Percentiles rank a stretch among this genome's conserved stretches.
phyloP scores from a whole-genome alignment of 2,113 vertebrate genomes.

The Tetrax tetrax region DNA sequence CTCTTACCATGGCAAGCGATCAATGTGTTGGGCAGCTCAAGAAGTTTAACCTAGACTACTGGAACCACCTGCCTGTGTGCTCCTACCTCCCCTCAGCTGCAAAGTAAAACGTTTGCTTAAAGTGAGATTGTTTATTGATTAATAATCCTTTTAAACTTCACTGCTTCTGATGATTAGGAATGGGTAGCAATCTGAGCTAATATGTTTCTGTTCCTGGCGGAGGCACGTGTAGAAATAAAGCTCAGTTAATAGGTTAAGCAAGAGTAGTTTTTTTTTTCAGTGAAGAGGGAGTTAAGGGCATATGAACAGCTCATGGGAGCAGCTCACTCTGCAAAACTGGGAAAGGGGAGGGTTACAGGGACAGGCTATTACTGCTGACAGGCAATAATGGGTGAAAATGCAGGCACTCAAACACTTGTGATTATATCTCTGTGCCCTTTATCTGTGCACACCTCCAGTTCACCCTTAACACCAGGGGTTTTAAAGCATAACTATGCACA shows the following conservation, averaged over 20 bases:
- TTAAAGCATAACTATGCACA: not conserved
- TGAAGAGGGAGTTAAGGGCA: not conserved
- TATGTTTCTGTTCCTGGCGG: not conserved
- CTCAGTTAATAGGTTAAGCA: not conserved
- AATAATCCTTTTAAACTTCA: slow-evolving; percentile 21
- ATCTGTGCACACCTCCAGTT: not conserved
- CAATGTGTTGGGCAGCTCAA: not conserved
- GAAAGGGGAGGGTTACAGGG: not conserved
- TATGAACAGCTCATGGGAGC: not conserved
- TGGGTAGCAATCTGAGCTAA: not conserved
- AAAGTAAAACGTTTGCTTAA: not conserved
- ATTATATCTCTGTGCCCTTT: not conserved
- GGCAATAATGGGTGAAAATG: slow-evolving; percentile 13
- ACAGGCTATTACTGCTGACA: not conserved
- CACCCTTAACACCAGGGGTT: not conserved
- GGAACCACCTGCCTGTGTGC: not conserved
- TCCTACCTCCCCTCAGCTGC: not conserved
- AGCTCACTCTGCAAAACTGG: not conserved
- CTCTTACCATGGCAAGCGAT: not conserved
- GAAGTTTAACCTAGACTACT: not conserved
- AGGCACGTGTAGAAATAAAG: not conserved
- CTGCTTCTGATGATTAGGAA: not conserved
- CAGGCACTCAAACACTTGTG: not conserved
- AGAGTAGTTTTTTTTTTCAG: not conserved
- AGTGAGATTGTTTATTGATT: slow-evolving; percentile 50